phyloP scores from a whole-genome alignment of 2,113 vertebrate genomes.

The Aegithalos caudatus region DNA sequence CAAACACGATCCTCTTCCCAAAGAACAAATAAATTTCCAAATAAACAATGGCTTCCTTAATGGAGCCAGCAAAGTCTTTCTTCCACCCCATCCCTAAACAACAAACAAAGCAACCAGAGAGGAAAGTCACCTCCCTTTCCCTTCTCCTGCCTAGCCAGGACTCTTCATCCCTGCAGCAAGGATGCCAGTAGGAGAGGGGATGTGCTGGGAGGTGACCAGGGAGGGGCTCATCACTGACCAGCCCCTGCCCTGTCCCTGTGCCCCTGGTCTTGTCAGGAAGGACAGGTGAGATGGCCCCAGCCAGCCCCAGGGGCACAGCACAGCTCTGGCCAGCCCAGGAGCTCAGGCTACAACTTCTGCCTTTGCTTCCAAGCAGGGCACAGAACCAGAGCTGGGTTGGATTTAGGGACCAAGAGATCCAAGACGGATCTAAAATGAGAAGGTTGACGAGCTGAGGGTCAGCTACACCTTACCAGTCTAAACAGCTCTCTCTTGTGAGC shows the following conservation, averaged over 20 bases:
- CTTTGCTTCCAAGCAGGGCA: not conserved
- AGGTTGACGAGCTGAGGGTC: not conserved
- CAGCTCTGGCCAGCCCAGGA: not conserved
- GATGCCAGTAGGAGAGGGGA: not conserved
- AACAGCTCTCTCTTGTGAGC: not conserved
- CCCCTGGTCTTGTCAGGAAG: accelerated
- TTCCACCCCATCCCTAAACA: not conserved
- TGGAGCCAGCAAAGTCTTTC: not conserved
- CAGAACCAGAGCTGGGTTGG: not conserved
- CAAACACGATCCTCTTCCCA: slow-evolving; percentile 9
- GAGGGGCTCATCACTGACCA: not conserved
- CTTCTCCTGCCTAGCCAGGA: not conserved
- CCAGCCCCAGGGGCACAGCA: not conserved
- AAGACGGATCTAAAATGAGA: not conserved
- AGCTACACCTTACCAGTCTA: not conserved
- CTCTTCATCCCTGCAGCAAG: not conserved
- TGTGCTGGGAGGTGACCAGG: not conserved
- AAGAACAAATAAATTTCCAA: not conserved
- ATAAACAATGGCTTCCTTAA: slow-evolving; percentile 35
- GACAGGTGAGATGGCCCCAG: not conserved
- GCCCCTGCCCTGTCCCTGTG: not conserved
- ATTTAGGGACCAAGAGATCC: not conserved
- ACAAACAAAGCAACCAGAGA: not conserved
- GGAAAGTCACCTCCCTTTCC: not conserved
- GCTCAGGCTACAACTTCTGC: not conserved